Evolutionary conservation across 2,113 vertebrate species (phyloP).

Genomic region (Hyaena hyaena): DNA sequence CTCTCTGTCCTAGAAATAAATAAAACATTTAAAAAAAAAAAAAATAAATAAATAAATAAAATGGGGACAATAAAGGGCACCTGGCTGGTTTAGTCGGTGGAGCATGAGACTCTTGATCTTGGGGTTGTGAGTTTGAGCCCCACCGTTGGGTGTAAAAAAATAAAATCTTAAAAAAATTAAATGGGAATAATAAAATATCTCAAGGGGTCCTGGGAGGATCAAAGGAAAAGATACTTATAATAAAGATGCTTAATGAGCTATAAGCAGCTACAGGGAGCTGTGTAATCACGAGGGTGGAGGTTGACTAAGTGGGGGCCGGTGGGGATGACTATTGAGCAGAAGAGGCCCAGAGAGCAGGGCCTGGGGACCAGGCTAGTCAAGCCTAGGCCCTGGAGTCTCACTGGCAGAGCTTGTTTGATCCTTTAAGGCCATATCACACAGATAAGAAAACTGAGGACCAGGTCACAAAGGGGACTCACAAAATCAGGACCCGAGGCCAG

Average conservation of each 20-base stretch:
- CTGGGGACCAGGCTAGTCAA: background rate
- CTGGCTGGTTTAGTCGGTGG: background rate
- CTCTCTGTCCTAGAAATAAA: no score
- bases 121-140: background rate
- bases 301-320: background rate
- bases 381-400: background rate
- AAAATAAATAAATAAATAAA: no score
- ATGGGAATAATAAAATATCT: background rate
- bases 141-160: background rate
- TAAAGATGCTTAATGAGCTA: background rate
- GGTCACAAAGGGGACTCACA: background rate
- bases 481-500: background rate
- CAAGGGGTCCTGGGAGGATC: background rate
- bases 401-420: background rate
- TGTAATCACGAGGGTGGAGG: background rate
- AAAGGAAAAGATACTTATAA: background rate
- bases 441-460: background rate
- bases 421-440: background rate
- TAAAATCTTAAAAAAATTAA: background rate
- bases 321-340: background rate
- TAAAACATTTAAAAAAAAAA: no score
- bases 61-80: background rate
- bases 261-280: background rate
- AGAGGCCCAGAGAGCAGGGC: background rate
- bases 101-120: background rate